These are phyloP conservation scores for Drosophila sproati DNA, from an alignment of 1,140 invertebrate species.

Conservation along the genomic window DNA sequence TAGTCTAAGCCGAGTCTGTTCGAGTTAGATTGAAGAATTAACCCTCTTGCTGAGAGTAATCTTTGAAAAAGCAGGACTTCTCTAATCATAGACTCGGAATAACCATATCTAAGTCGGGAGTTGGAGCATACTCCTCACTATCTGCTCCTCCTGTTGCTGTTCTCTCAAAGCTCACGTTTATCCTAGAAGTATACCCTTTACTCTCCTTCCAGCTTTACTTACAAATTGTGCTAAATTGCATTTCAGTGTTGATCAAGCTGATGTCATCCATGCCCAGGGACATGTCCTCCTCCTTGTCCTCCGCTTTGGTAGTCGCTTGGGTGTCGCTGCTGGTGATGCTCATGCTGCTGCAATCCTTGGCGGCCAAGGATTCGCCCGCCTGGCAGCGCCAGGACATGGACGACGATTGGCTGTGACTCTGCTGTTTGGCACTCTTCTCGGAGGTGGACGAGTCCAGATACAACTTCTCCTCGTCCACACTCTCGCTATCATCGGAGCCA, in stretches of 20 bases:
- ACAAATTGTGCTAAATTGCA: conserved; percentile 80
- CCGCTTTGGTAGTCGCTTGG: conserved; percentile 36
- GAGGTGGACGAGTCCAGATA: conserved; percentile 81
- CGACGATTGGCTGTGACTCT: conserved; percentile 85
- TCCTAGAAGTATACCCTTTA: no score
- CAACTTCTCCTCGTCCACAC: conserved; percentile 81
- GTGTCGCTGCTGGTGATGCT: conserved; percentile 86
- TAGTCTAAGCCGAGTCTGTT: no score
- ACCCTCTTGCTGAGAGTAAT: no score
- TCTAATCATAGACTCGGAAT: no score
- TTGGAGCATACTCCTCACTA: no score
- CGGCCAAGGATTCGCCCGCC: conserved; percentile 88
- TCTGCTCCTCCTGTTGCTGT: no score
- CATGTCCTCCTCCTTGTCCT: conserved; percentile 57
- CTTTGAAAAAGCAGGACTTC: no score
- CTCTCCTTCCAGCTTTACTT: conserved; percentile 23
- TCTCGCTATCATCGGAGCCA: conserved; percentile 76
- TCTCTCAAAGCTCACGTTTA: no score
- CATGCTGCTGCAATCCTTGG: conserved; percentile 86
- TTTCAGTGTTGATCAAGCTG: conserved; percentile 69
- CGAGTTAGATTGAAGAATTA: no score
- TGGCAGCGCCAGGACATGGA: conserved; percentile 85
- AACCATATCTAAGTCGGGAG: no score
- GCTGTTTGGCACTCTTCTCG: conserved; percentile 79
- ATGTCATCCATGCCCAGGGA: conserved; percentile 71